Percentiles rank a stretch among this genome's conserved stretches.
Conservation (phyloP, 2,888 invertebrate species). For the Synanthedon formicaeformis region DNA sequence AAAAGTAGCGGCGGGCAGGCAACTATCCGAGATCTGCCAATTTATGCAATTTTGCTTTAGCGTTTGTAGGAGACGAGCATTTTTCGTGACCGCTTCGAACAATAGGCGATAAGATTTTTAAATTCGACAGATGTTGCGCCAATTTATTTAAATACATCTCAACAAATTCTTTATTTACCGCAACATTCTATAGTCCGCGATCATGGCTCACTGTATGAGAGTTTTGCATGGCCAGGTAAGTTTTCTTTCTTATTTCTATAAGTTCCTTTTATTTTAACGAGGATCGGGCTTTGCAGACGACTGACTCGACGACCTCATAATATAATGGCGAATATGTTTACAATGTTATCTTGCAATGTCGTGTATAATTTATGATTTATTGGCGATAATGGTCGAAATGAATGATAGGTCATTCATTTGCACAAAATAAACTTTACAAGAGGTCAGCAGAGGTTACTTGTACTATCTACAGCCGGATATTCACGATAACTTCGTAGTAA, state of each 20-base stretch:
- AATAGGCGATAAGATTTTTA: conserved; percentile 21
- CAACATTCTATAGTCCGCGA: conserved; percentile 52
- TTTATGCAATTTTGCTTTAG: conserved; percentile 20
- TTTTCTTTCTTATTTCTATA: conserved; percentile 16
- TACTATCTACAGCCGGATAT: conserved; percentile 9
- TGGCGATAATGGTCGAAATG: conserved; percentile 25
- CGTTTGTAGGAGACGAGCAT: conserved; percentile 16
- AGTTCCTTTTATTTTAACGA: conserved; percentile 19
- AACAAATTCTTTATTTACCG: conserved; percentile 19
- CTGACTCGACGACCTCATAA: conserved; percentile 6
- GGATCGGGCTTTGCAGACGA: conserved; percentile 2
- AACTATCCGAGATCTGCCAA: neutral
- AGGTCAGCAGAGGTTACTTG: conserved; percentile 29
- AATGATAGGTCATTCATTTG: conserved; percentile 45
- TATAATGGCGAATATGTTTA: conserved; percentile 34
- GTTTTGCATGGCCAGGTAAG: conserved; percentile 83
- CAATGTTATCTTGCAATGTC: conserved; percentile 24
- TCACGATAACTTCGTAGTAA: too few relatives aligned
- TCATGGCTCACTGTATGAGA: conserved; percentile 83
- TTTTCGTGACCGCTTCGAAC: conserved; percentile 18
- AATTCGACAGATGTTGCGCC: conserved; percentile 52
- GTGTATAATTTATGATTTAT: conserved; percentile 14
- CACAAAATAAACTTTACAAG: conserved; percentile 25
- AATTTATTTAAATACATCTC: conserved; percentile 29
- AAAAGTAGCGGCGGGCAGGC: too few relatives aligned